Percentiles rank a stretch among this genome's conserved stretches.
Evolutionary conservation across 1,140 invertebrate genomes (phyloP).

Genomic region (Lasaia peninsularis): DNA sequence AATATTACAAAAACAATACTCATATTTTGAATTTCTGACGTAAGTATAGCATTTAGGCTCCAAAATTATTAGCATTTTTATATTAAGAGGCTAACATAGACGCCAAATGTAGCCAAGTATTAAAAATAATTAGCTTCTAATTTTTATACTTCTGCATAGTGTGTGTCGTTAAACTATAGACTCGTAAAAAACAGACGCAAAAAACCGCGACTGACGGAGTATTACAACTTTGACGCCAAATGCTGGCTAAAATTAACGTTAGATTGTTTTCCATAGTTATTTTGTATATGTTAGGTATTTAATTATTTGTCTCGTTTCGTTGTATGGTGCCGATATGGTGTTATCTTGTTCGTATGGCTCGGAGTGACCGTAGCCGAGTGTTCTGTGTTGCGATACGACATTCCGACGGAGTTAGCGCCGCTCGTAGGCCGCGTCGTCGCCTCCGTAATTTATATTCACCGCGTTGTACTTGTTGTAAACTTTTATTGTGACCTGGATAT

Average conservation of each 20-base stretch:
- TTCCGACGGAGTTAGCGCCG: slow-evolving; percentile 44
- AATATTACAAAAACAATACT: no score
- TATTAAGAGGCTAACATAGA: no score
- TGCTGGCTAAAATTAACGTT: slow-evolving; percentile 8
- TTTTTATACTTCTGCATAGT: background rate
- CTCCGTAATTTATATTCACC: slow-evolving; percentile 27
- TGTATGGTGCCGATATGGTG: slow-evolving; percentile 42
- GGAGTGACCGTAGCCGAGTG: slow-evolving; percentile 21
- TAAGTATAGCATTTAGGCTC: no score
- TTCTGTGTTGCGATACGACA: slow-evolving; percentile 31
- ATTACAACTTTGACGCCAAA: background rate
- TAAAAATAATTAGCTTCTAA: background rate
- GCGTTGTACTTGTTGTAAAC: slow-evolving; percentile 34
- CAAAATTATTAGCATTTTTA: no score
- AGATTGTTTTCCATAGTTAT: background rate
- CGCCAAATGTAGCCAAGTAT: background rate
- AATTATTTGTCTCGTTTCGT: slow-evolving; percentile 34
- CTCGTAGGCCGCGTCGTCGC: slow-evolving; percentile 41
- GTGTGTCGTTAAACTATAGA: background rate
- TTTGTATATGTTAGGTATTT: slow-evolving; percentile 4
- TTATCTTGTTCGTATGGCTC: slow-evolving; percentile 39
- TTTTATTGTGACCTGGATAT: slow-evolving; percentile 40
- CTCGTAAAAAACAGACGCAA: background rate
- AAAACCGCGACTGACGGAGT: background rate
- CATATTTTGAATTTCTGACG: no score